Evolutionary conservation across 2,797 vertebrate species (phyloP).

Genomic region (Caiman crocodilus): DNA sequence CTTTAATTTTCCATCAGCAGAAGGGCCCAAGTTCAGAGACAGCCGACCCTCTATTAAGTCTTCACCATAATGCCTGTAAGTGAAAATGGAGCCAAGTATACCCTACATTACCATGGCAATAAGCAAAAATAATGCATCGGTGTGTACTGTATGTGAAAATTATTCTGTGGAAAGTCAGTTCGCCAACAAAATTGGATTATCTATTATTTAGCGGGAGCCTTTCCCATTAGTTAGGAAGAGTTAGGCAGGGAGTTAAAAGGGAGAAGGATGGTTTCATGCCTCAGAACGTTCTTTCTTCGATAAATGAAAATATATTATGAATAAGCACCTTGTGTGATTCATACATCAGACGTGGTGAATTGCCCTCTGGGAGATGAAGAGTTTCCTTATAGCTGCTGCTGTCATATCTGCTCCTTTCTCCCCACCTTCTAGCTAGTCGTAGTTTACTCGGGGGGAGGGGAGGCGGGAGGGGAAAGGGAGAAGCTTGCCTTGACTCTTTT

Average conservation of each 20-base stretch:
- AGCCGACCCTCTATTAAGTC: rapidly evolving
- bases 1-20: background rate
- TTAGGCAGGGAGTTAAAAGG: background rate
- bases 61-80: rapidly evolving
- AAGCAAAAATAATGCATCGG: background rate
- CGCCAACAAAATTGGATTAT: background rate
- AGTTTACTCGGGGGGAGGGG: background rate
- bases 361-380: rapidly evolving
- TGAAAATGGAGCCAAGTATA: background rate
- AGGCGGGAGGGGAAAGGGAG: too few relatives aligned
- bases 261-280: background rate
- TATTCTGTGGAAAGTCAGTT: background rate
- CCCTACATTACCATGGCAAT: background rate
- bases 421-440: too few relatives aligned
- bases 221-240: conserved; percentile 30
- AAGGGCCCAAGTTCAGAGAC: rapidly evolving
- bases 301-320: background rate
- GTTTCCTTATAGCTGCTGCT: background rate
- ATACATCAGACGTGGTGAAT: rapidly evolving
- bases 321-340: background rate
- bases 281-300: background rate
- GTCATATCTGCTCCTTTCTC: background rate
- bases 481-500: background rate
- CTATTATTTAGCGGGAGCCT: background rate
- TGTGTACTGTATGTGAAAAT: rapidly evolving